Percentiles rank a stretch among this genome's conserved stretches.
These are phyloP conservation scores for Cardinalis cardinalis DNA, from an alignment of 2,113 vertebrate species.

Conservation along the genomic window DNA sequence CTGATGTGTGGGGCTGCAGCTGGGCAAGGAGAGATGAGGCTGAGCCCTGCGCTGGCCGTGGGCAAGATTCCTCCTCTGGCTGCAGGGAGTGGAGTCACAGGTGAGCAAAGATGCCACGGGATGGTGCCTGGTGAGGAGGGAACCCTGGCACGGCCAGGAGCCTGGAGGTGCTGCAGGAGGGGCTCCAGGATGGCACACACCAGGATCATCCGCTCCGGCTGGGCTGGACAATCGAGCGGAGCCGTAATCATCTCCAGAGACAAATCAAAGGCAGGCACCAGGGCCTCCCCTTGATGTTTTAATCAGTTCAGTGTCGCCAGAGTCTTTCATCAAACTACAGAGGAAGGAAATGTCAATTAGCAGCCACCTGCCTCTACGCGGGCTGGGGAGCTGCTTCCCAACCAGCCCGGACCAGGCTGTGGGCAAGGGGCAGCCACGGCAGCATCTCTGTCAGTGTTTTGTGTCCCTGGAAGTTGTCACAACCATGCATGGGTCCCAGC, in stretches of 20 bases:
- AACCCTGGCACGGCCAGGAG: neutral
- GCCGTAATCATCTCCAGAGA: slow-evolving; percentile 1
- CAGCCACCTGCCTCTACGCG: neutral
- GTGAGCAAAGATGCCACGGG: accelerated
- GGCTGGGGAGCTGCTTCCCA: neutral
- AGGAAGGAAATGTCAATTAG: slow-evolving; percentile 59
- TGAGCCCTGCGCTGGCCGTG: accelerated
- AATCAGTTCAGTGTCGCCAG: slow-evolving; percentile 40
- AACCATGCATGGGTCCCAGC: neutral
- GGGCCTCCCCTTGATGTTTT: slow-evolving; percentile 62
- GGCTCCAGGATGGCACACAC: neutral
- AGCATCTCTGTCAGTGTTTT: neutral
- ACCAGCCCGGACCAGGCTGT: neutral
- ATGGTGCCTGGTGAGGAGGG: neutral
- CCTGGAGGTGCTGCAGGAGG: neutral
- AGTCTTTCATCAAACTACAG: slow-evolving; percentile 64
- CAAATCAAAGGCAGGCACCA: slow-evolving; percentile 37
- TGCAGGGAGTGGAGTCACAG: neutral
- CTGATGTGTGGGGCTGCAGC: neutral
- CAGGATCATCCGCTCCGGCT: accelerated
- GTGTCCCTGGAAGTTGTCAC: neutral
- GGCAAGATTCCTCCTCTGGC: neutral
- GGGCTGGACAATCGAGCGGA: neutral
- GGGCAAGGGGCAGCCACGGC: neutral
- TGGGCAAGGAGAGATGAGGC: neutral